Conservation (phyloP, 2,797 vertebrate species). For the Ficedula albicollis region DNA sequence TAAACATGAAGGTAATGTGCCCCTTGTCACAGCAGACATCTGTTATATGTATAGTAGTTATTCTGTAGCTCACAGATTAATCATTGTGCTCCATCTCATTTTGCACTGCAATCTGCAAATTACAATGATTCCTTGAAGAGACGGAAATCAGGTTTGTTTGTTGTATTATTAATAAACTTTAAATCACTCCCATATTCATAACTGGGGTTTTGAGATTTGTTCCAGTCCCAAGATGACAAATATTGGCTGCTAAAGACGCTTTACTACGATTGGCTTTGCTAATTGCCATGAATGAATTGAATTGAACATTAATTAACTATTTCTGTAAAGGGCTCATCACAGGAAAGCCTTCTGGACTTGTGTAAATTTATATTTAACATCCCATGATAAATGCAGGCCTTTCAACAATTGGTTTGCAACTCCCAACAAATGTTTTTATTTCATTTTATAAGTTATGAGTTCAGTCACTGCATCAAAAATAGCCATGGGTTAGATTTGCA, state of each 20-base stretch:
- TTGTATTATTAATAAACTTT: slow-evolving; percentile 50
- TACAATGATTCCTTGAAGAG: slow-evolving; percentile 58
- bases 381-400: background rate
- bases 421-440: slow-evolving; percentile 49
- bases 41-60: slow-evolving; percentile 67
- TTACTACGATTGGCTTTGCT: background rate
- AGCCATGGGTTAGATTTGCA: background rate
- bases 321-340: slow-evolving; percentile 29
- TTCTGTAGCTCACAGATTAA: slow-evolving; percentile 69
- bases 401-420: slow-evolving; percentile 45
- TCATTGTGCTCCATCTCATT: slow-evolving; percentile 67
- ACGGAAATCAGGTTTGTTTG: slow-evolving; percentile 66
- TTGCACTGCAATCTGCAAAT: slow-evolving; percentile 68
- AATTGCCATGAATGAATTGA: slow-evolving; percentile 42
- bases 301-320: slow-evolving; percentile 35
- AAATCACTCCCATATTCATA: slow-evolving; percentile 56
- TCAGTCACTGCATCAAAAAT: slow-evolving; percentile 42
- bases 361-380: slow-evolving; percentile 55
- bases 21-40: slow-evolving; percentile 76
- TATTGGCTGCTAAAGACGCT: slow-evolving; percentile 25
- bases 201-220: slow-evolving; percentile 27
- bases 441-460: background rate
- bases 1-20: slow-evolving; percentile 77
- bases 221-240: slow-evolving; percentile 32
- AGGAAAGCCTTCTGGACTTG: slow-evolving; percentile 31